Evolutionary conservation across 2,888 invertebrate species (phyloP).

Genomic region (Metallyticus violacea): DNA sequence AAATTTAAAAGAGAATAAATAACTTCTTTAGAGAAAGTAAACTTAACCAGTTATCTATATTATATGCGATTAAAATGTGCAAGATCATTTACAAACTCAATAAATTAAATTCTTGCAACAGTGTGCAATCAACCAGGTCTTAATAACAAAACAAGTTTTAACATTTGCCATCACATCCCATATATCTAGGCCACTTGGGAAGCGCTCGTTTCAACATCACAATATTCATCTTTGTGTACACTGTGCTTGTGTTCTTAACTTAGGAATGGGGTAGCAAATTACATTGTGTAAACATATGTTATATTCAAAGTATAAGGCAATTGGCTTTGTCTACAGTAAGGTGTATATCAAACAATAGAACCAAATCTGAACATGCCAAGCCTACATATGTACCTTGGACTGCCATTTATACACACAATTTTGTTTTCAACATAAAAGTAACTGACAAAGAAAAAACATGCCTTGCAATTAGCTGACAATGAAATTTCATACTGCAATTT

Average conservation of each 20-base stretch:
- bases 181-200: conserved; percentile 21
- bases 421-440: too few species aligned
- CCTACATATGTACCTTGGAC: too few species aligned
- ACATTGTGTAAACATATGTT: conserved; percentile 5
- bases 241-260: conserved; percentile 13
- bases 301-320: too few species aligned
- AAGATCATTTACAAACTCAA: background rate
- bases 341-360: too few species aligned
- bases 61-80: background rate
- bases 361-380: too few species aligned
- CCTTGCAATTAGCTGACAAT: too few species aligned
- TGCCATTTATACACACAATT: too few species aligned
- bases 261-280: conserved; percentile 3
- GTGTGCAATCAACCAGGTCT: background rate
- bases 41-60: background rate
- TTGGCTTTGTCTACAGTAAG: too few species aligned
- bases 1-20: background rate
- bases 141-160: background rate
- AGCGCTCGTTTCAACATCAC: background rate
- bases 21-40: background rate
- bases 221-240: background rate
- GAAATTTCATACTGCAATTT: too few species aligned
- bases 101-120: background rate
- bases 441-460: too few species aligned
- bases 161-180: background rate